Base-by-base conservation (phyloP, 2,888 invertebrate genomes). In the Acanthosoma haemorrhoidale region DNA sequence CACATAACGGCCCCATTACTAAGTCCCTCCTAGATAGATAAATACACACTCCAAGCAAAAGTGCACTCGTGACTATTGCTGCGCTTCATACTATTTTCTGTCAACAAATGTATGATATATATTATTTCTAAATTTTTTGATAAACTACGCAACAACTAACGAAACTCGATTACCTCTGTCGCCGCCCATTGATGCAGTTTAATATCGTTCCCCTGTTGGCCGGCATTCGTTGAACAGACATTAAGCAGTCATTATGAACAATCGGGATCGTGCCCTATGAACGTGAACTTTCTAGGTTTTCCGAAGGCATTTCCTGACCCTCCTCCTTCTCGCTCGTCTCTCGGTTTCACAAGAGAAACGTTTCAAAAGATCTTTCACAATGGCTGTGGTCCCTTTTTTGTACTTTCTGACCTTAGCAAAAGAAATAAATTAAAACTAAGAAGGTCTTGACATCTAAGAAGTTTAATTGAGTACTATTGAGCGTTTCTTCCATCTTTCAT, bases 231-330 rank as follows among this genome's bases (percentile, higher is more conserved):
- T n/a, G 51, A 51, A 25, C n/a, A n/a, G n/a, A n/a, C 51, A 51
- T 51, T 51, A 25, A 51, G 51, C 21, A 51, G 51, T 51, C 51
- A 29, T n/a, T 25, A n/a, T 25, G 51, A 51, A 51, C 25, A n/a
- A 51, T 51, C 51, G 51, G 51, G 25, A 51, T 51, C 51, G 51
- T 51, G 51, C 1, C 25, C n/a, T 51, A 25, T 25, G n/a, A 51
- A 51, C 51, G 51, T 51, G 51, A 51, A 51, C 51, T 51, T 51
- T 51, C 51, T 51, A 21, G 18, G 51, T 51, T 51, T 51, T 51
- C 51, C 51, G 25, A 51, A 25, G 51, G 25, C n/a, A 51, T 51
- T 51, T 51, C 51, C 51, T 51, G 51, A 25, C 25, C 51, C 51
- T 51, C 51, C 51, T 43, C 25, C n/a, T 25, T 3, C n/a, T 8